These are phyloP conservation scores for Myocastor coypus DNA, from an alignment of 2,113 vertebrate genomes.

Conservation along the genomic window DNA sequence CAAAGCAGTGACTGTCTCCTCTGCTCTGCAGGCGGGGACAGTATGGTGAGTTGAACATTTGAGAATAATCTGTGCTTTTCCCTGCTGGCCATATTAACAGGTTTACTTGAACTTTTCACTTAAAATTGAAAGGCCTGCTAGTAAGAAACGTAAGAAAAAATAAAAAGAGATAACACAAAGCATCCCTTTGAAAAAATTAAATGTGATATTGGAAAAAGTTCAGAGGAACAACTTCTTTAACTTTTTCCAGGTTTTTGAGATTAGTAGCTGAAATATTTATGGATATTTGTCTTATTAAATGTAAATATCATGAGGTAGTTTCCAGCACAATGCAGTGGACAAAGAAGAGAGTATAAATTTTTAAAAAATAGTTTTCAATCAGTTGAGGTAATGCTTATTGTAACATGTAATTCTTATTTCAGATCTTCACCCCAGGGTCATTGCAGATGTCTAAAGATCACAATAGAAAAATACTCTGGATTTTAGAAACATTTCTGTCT, in stretches of 20 bases:
- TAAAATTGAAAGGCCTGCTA: background rate
- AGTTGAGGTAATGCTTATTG: background rate
- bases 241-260: background rate
- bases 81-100: background rate
- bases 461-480: background rate
- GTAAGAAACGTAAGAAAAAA: background rate
- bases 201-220: background rate
- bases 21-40: conserved; percentile 92
- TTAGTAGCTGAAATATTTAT: background rate
- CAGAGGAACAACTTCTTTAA: background rate
- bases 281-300: background rate
- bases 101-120: background rate
- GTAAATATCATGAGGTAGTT: background rate
- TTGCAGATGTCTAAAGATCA: background rate
- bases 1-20: conserved; percentile 91
- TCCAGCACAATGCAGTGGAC: background rate
- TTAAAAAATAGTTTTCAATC: background rate
- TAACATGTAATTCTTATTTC: background rate
- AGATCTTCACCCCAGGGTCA: background rate
- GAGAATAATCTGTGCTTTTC: background rate
- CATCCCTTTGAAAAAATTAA: background rate
- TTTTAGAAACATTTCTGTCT: background rate
- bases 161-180: background rate
- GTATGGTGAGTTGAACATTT: conserved; percentile 89
- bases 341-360: background rate